phyloP scores from a whole-genome alignment of 2,113 vertebrate genomes.

The Microtus pennsylvanicus region DNA sequence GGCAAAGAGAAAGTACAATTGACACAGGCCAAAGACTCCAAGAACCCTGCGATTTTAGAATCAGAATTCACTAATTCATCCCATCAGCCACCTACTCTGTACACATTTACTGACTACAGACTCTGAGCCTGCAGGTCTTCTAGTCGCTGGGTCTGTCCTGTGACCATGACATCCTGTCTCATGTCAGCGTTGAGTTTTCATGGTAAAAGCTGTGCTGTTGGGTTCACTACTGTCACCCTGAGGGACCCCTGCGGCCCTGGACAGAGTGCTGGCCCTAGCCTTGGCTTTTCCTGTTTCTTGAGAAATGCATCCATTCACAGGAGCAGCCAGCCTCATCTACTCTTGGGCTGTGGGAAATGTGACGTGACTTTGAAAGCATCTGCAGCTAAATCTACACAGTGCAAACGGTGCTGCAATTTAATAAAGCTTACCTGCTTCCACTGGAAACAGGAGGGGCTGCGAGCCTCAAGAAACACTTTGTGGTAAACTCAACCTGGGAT shows the following conservation, averaged over 20 bases:
- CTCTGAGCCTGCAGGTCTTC: background rate
- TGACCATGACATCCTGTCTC: background rate
- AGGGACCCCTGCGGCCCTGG: background rate
- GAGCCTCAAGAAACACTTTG: constrained; percentile 10
- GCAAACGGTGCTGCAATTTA: background rate
- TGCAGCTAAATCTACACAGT: background rate
- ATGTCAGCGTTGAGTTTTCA: background rate
- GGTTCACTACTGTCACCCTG: background rate
- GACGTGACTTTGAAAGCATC: constrained; percentile 5
- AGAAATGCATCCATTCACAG: background rate
- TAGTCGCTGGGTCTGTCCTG: background rate
- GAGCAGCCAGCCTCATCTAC: background rate
- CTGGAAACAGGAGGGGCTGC: background rate
- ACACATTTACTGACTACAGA: background rate
- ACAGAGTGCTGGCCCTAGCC: background rate
- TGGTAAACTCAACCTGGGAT: background rate
- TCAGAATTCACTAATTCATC: background rate
- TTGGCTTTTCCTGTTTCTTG: background rate
- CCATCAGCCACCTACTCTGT: background rate
- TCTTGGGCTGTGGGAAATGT: constrained; percentile 6
- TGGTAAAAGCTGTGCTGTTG: background rate
- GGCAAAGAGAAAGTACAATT: background rate
- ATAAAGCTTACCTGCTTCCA: background rate
- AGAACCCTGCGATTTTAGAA: background rate
- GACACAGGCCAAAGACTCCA: background rate